Conservation (phyloP, 2,797 vertebrate genomes). For the Crenichthys baileyi region DNA sequence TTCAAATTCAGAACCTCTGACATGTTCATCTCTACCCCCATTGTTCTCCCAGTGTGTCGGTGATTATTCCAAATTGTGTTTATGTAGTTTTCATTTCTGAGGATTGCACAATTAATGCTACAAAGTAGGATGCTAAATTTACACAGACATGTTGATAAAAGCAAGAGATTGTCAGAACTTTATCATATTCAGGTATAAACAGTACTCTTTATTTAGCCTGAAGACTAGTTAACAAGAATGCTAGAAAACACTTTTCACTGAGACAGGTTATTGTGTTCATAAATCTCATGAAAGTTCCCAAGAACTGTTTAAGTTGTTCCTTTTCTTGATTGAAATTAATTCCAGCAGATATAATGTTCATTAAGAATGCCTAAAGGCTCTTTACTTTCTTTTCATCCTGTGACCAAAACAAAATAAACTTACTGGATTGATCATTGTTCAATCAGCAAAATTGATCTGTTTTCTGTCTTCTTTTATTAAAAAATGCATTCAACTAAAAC, state of each 20-base stretch:
- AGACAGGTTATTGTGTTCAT: neutral
- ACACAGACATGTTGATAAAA: neutral
- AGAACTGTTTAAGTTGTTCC: neutral
- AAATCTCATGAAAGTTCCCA: neutral
- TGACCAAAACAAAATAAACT: constrained; percentile 4
- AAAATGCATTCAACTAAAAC: constrained; percentile 65
- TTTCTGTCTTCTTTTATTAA: constrained; percentile 63
- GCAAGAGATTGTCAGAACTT: neutral
- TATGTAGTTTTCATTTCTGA: neutral
- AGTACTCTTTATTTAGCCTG: neutral
- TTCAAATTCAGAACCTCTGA: no score
- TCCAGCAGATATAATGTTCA: constrained; percentile 45
- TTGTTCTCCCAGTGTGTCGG: neutral
- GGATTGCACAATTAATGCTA: neutral
- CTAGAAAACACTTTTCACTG: neutral
- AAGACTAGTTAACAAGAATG: neutral
- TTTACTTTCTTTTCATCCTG: constrained; percentile 28
- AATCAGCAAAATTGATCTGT: constrained; percentile 64
- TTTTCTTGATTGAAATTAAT: constrained; percentile 16
- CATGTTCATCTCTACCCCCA: no score
- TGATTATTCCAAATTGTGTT: no score
- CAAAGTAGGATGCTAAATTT: neutral
- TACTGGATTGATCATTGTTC: constrained; percentile 60
- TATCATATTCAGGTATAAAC: neutral
- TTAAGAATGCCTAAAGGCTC: constrained; percentile 58